Conservation (phyloP, 2,797 vertebrate species). For the Schizopygopsis pylzovi region DNA sequence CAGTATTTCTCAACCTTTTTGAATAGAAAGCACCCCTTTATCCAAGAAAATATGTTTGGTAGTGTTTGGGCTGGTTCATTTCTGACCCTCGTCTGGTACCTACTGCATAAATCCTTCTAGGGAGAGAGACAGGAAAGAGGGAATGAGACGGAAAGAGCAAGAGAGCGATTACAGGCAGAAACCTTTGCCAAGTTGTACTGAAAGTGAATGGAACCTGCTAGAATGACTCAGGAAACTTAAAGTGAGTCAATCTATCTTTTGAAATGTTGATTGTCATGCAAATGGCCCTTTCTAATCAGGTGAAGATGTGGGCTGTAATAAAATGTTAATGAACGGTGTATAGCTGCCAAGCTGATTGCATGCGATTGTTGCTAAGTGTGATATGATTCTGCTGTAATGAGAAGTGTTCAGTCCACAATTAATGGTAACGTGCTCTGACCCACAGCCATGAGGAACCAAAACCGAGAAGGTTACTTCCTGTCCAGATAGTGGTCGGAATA, state of each 20-base stretch:
- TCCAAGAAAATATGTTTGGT: not conserved
- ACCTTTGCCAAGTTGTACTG: constrained; percentile 28
- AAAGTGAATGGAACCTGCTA: constrained; percentile 9
- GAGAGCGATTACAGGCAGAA: constrained; percentile 31
- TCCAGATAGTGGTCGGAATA: constrained; percentile 22
- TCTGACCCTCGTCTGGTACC: constrained; percentile 15
- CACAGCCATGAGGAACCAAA: constrained; percentile 28
- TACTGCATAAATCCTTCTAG: constrained; percentile 29
- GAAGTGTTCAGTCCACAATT: constrained; percentile 27
- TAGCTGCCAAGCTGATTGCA: constrained; percentile 31
- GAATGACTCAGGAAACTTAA: constrained; percentile 45
- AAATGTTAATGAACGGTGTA: constrained; percentile 35
- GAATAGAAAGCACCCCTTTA: not conserved
- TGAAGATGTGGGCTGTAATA: constrained; percentile 42
- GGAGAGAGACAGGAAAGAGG: constrained; percentile 7
- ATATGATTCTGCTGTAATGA: constrained; percentile 49
- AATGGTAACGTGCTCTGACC: constrained; percentile 28
- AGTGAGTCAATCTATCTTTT: constrained; percentile 21
- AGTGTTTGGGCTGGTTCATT: not conserved
- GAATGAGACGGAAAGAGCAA: constrained; percentile 20
- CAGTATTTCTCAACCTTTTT: not conserved
- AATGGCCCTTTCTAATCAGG: constrained; percentile 44
- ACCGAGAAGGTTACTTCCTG: constrained; percentile 33
- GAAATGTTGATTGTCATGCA: constrained; percentile 51
- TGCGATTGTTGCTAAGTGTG: constrained; percentile 27